Evolutionary conservation across 64 coral and sea anemone genomes (phyloP).

Genomic region (Pocillopora damicornis): DNA sequence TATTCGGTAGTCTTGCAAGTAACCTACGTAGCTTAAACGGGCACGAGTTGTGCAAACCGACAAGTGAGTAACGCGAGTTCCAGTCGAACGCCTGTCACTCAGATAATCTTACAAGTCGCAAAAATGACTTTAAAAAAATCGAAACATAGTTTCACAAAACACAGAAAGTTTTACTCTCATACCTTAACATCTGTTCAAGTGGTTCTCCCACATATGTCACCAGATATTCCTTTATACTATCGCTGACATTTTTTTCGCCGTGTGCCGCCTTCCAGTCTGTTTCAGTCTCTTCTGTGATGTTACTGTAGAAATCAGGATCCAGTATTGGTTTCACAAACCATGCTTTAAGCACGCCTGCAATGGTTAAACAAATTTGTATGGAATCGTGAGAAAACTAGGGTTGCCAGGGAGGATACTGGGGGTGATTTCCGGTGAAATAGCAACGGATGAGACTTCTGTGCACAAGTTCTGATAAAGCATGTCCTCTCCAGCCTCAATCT

Average conservation of each 20-base stretch:
- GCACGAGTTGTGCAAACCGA: too few species aligned
- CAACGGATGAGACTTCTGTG: too few species aligned
- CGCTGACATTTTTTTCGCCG: slow-evolving; percentile 39
- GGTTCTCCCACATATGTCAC: slow-evolving; percentile 71
- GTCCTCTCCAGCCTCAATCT: too few species aligned
- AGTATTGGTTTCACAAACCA: slow-evolving; percentile 43
- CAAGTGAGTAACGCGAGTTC: too few species aligned
- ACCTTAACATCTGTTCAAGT: slow-evolving; percentile 47
- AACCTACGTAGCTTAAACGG: too few species aligned
- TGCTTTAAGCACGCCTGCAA: slow-evolving; percentile 55
- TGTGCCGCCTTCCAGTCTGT: slow-evolving; percentile 31
- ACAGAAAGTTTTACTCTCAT: background rate
- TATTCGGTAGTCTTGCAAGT: too few species aligned
- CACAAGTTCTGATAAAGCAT: too few species aligned
- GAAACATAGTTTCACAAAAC: background rate
- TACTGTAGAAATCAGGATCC: slow-evolving; percentile 46
- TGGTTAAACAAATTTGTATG: too few species aligned
- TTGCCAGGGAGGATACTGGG: too few species aligned
- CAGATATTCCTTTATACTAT: slow-evolving; percentile 60
- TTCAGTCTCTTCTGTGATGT: slow-evolving; percentile 61
- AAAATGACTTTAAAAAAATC: background rate
- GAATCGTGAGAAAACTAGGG: too few species aligned
- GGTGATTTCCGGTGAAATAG: too few species aligned
- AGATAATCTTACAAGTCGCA: background rate
- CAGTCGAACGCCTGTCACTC: background rate